phyloP scores from a whole-genome alignment of 2,888 invertebrate genomes.

The Gymnoscelis rufifasciata region DNA sequence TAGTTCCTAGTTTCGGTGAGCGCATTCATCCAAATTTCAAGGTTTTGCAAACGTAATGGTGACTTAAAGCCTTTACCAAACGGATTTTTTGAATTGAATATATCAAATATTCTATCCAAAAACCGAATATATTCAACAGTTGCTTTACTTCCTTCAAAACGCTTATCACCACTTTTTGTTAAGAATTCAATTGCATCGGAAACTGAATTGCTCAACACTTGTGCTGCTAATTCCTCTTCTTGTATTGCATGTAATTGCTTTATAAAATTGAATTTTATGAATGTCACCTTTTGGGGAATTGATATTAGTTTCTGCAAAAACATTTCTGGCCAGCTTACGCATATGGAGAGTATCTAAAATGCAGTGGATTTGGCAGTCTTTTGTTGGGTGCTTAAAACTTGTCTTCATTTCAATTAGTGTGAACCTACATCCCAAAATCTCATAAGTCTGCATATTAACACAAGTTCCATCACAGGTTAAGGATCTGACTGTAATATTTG shows the following conservation, averaged over 20 bases:
- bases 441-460: conserved; percentile 17
- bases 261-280: conserved; percentile 16
- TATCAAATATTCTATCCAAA: conserved; percentile 18
- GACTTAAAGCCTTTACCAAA: conserved; percentile 20
- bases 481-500: conserved; percentile 18
- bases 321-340: conserved; percentile 20
- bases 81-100: conserved; percentile 20
- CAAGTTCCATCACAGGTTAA: conserved; percentile 18
- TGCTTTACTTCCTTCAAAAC: conserved; percentile 17
- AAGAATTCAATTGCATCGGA: conserved; percentile 25
- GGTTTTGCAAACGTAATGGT: conserved; percentile 18
- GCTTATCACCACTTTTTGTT: conserved; percentile 2
- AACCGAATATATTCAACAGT: conserved; percentile 18
- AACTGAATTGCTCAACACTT: conserved; percentile 21
- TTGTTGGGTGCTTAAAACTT: neutral
- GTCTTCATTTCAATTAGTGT: neutral
- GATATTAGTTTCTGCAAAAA: conserved; percentile 14
- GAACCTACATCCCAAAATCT: conserved; percentile 22
- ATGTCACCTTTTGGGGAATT: conserved; percentile 10
- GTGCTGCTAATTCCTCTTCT: conserved; percentile 20
- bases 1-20: conserved; percentile 7
- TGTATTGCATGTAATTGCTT: conserved; percentile 21
- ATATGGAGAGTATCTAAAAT: conserved; percentile 22
- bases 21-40: conserved; percentile 5
- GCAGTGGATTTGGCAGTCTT: conserved; percentile 5